phyloP scores from a whole-genome alignment of 2,888 invertebrate genomes.

The Dinocampus coccinellae region DNA sequence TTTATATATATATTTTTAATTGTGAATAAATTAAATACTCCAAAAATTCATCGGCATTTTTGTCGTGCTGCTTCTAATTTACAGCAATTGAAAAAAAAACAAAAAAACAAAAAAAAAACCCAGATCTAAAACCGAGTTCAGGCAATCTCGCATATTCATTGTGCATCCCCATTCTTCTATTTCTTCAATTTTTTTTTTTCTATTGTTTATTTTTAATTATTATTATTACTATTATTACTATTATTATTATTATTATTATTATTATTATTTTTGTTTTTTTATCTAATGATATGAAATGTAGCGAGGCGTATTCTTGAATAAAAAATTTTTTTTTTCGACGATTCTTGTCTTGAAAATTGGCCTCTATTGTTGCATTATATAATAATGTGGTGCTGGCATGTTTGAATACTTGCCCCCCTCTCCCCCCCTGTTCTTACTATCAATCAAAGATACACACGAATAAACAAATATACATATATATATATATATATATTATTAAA shows the following conservation, averaged over 20 bases:
- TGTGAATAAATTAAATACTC: background rate
- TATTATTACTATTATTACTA: too few relatives aligned
- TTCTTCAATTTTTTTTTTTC: background rate
- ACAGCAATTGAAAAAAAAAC: background rate
- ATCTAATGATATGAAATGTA: slow-evolving; percentile 54
- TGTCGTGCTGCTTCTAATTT: background rate
- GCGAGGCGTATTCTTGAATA: slow-evolving; percentile 62
- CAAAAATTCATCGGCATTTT: background rate
- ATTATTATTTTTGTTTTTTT: slow-evolving; percentile 39
- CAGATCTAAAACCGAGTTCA: slow-evolving; percentile 42
- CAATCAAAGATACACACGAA: too few relatives aligned
- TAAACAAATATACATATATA: slow-evolving; percentile 2
- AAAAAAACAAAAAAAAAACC: background rate
- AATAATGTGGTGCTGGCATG: slow-evolving; percentile 42
- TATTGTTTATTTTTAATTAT: background rate
- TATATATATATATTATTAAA: background rate
- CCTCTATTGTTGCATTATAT: slow-evolving; percentile 12
- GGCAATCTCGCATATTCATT: slow-evolving; percentile 69
- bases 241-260: too few relatives aligned
- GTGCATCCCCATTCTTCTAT: slow-evolving; percentile 65
- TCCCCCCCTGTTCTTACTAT: too few relatives aligned
- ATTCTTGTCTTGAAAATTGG: slow-evolving; percentile 12
- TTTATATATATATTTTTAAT: background rate
- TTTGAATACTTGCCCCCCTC: slow-evolving; percentile 29
- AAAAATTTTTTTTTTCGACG: slow-evolving; percentile 23